Evolutionary conservation across 1,140 invertebrate species (phyloP), one percentile per base, ranked within the genome.

Genomic region (Doryteuthis pealeii): DNA sequence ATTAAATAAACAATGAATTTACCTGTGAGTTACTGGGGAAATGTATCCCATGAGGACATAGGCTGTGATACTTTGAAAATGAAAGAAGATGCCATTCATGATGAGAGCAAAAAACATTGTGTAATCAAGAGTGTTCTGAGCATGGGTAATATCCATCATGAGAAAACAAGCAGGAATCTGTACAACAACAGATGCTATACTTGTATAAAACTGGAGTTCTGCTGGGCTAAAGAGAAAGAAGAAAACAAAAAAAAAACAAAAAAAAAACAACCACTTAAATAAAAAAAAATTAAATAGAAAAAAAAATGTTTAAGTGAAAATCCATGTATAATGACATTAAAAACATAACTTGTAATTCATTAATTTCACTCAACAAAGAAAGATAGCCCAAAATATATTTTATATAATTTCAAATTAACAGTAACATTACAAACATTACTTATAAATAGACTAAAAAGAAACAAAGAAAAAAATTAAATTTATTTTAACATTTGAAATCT

Each of bases 21-120:
- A 95, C 94, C 94, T 95, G 82, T 95, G 93, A 45, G 94, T 95
- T 18, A 95, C 93, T 54, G 94, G 94, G 88, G 92, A 94, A 83
- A 95, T 94, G 82, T 94, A 94, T 82, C 93, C 92, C 92, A 95
- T 94, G 70, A 95, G 90, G 67, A 93, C 93, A 88, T 95, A 95
- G 14, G 94, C 94, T 72, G 93, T 93, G 80, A 95, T 94, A 86
- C 93, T 94, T 91, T 95, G 94, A 83, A 93, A 93, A 86, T 95
- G 94, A 86, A 95, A 95, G 85, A 94, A 94, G 8, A 94, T 83
- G 72, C 94, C 94, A 88, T 94, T 94, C 1, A 95, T 84, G 33
- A 94, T 83, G 82, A 93, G 92, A 54, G 90, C 91, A 40, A 90
- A 83, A 10, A 93, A 85, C 74, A 93, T 83, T 74, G 90, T 90